Evolutionary conservation across 2,113 vertebrate species (phyloP).

Genomic region (Siphamia tubifer): DNA sequence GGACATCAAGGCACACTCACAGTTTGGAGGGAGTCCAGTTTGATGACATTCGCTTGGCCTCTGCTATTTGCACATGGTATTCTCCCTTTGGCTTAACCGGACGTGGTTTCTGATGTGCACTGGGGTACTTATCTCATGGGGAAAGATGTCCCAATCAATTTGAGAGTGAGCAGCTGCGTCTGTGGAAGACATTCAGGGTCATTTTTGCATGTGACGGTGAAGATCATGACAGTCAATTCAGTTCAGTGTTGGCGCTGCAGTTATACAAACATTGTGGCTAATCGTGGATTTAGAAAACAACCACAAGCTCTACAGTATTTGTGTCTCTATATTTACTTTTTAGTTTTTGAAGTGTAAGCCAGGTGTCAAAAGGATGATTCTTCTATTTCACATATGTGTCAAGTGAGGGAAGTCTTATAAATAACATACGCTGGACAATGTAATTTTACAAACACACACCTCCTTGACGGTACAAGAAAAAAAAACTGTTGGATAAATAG

Average conservation of each 20-base stretch:
- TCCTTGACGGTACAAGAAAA: not conserved
- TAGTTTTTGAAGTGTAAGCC: too few relatives aligned
- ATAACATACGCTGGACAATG: too few relatives aligned
- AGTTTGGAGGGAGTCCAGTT: conserved; percentile 27
- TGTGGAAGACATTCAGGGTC: conserved; percentile 6
- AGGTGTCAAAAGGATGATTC: not conserved
- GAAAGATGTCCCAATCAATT: conserved; percentile 24
- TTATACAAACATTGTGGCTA: not conserved
- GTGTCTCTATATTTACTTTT: not conserved
- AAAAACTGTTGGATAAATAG: not conserved
- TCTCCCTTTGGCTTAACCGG: conserved; percentile 28
- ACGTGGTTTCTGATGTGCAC: not conserved
- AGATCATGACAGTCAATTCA: conserved; percentile 3
- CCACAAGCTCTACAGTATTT: not conserved
- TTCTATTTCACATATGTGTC: too few relatives aligned
- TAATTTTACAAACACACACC: not conserved
- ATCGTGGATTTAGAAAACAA: not conserved
- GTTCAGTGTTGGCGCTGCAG: not conserved
- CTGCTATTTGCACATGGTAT: conserved; percentile 27
- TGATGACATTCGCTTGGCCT: conserved; percentile 20
- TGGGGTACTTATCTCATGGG: not conserved
- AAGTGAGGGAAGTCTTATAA: too few relatives aligned
- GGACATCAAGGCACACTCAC: conserved; percentile 2
- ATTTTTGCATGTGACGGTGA: conserved; percentile 20
- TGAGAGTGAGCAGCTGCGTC: conserved; percentile 18